Evolutionary conservation across 2,888 invertebrate species (phyloP), one percentile per base, ranked within the genome.

Genomic region (Agrotis exclamationis): DNA sequence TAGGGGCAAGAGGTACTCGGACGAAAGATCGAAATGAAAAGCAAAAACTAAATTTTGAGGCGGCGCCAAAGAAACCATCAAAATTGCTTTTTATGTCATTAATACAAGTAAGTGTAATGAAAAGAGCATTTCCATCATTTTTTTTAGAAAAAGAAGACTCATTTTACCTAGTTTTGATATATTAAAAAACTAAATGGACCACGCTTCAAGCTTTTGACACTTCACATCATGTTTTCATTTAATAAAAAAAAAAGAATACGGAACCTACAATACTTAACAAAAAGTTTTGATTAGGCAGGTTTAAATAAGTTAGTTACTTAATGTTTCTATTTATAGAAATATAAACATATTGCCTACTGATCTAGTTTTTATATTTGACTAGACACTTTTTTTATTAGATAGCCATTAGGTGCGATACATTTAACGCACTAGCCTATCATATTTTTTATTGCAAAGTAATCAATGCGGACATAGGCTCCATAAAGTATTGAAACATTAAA

Each of bases 391-490:
- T 39, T 28, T 13, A 1, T 39, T 11, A 16, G 45, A 14, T 16
- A 45, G 6, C 6, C 0, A 48, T 44, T 16, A 44, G 0, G n/a
- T 63, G 33, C 20, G 16, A 58, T 16, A 48, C 39, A 58, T 16
- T 50, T 20, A 50, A 22, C 45, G 13, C 45, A 39, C 20, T 1
- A 16, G 20, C 39, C 13, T 51, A 20, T 20, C 54, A 45, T 47
- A 14, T 74, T 71, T 81, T 77, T 81, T 76, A 9, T 45, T 48
- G 1, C 7, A 45, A 33, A 11, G 16, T n/a, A 14, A n/a, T 57
- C 39, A 54, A 82, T 68, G 62, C 79, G 79, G 83, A 82, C 51
- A 67, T 82, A 54, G 57, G 50, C 9, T 18, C 9, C 57, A 39
- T 51, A 63, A 47, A 57, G 11, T 51, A 79, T 67, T 53, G 33